Evolutionary conservation across 1,140 invertebrate genomes (phyloP), one percentile per base, ranked within the genome.

Genomic region (Episyrphus balteatus): DNA sequence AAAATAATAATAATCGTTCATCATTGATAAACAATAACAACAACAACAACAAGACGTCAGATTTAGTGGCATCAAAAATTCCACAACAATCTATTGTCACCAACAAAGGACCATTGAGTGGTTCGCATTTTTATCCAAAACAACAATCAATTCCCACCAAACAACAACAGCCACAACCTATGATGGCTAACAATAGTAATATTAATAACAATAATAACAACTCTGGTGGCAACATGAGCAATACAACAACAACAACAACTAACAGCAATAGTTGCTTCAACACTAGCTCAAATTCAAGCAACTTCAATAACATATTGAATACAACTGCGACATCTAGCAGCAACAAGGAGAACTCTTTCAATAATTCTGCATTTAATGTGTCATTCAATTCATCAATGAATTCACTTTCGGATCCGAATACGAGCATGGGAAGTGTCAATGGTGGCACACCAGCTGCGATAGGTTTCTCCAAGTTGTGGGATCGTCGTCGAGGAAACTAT

Each of bases 291-390:
- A 37, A 37, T 37, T 5, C 36, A 37, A 17, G 33, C 13, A 37
- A 37, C 15, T 17, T 37, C 15, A 17, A 17, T 37, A 17, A n/a
- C 11, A 37, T 17, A 17, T 37, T 37, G 13, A n/a, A 17, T 37
- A 37, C 13, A 37, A 37, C 36, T 3, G 36, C 13, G 15, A 17
- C 15, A 17, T 37, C 13, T 37, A 5, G 13, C 1, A 48, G 48
- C 40, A 59, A 56, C 37, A 64, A 58, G 30, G 61, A 66, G 9
- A 63, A 59, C 15, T 56, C 51, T 1, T 39, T 59, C 6, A 62
- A 60, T 12, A 52, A 47, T 14, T 58, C 58, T 8, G 39, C 38
- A 21, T 39, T 52, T 15, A 52, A 58, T 52, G 55, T 46, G 17
- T 62, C 62, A 5, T 55, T 65, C 9, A 65, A 62, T 32, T 56